These are phyloP conservation scores for Anarhynchus alexandrinus DNA, from an alignment of 2,113 vertebrate species.

Conservation along the genomic window DNA sequence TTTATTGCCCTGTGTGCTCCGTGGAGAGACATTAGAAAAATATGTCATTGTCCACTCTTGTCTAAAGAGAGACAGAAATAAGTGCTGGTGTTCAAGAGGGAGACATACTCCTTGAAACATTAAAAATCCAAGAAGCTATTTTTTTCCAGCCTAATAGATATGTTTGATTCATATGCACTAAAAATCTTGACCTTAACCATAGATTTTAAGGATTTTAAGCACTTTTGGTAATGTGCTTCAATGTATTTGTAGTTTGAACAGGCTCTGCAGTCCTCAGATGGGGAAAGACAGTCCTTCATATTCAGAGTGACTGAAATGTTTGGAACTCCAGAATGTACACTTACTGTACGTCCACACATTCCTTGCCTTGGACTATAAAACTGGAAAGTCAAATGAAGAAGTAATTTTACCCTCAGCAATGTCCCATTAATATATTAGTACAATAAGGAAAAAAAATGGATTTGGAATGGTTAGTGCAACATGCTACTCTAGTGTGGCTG, in stretches of 20 bases:
- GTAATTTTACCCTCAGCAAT: neutral
- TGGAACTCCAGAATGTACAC: neutral
- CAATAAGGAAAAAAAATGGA: neutral
- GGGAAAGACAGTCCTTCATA: neutral
- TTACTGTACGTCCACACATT: neutral
- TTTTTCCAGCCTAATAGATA: neutral
- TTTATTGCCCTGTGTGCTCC: neutral
- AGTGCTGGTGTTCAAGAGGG: neutral
- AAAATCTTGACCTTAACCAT: neutral
- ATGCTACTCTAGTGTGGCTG: neutral
- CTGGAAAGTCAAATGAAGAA: neutral
- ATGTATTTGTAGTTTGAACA: neutral
- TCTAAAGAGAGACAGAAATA: neutral
- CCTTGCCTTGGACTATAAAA: neutral
- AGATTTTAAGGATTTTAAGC: neutral
- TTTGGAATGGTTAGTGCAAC: neutral
- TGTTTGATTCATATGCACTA: neutral
- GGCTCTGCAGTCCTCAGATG: neutral
- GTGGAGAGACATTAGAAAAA: neutral
- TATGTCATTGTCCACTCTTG: neutral
- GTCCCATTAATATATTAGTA: neutral
- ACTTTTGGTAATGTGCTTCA: neutral
- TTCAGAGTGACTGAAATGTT: neutral
- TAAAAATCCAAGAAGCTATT: neutral
- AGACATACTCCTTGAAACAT: neutral